These are phyloP conservation scores for Chouioia cunea DNA, from an alignment of 2,888 invertebrate genomes.

Conservation along the genomic window DNA sequence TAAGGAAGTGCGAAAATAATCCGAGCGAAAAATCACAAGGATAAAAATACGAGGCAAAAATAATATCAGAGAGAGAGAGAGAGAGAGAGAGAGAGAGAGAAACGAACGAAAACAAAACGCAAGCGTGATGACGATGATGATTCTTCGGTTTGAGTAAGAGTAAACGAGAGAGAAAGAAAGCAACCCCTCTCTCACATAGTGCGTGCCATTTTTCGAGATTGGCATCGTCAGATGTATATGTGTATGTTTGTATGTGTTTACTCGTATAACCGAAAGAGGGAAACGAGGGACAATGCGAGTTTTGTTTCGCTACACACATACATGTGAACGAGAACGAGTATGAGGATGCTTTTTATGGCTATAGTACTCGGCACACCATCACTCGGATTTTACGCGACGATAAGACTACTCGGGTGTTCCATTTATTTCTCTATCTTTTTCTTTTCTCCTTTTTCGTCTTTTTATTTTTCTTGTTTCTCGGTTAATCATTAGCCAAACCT, in stretches of 20 bases:
- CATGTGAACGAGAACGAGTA: not conserved
- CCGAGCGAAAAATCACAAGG: too few species aligned
- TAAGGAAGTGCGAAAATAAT: too few species aligned
- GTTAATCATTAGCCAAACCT: not conserved
- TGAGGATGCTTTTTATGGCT: constrained; percentile 27
- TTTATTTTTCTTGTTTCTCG: not conserved
- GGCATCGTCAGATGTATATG: not conserved
- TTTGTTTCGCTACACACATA: constrained; percentile 19
- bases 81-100: too few species aligned
- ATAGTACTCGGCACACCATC: constrained; percentile 9
- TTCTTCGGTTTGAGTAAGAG: too few species aligned
- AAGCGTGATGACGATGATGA: too few species aligned
- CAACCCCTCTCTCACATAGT: not conserved
- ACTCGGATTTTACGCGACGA: constrained; percentile 14
- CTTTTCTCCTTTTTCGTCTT: constrained; percentile 1
- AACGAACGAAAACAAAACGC: too few species aligned
- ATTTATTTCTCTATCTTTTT: not conserved
- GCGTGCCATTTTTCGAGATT: constrained; percentile 16
- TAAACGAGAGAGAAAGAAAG: too few species aligned
- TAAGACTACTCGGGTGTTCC: not conserved
- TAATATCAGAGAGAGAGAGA: too few species aligned
- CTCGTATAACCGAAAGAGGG: not conserved
- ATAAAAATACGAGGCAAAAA: too few species aligned
- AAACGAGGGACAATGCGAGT: constrained; percentile 9
- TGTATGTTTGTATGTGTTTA: too few species aligned